These are phyloP conservation scores for Drosophila pectinifera DNA, from an alignment of 1,140 invertebrate species.

Conservation along the genomic window DNA sequence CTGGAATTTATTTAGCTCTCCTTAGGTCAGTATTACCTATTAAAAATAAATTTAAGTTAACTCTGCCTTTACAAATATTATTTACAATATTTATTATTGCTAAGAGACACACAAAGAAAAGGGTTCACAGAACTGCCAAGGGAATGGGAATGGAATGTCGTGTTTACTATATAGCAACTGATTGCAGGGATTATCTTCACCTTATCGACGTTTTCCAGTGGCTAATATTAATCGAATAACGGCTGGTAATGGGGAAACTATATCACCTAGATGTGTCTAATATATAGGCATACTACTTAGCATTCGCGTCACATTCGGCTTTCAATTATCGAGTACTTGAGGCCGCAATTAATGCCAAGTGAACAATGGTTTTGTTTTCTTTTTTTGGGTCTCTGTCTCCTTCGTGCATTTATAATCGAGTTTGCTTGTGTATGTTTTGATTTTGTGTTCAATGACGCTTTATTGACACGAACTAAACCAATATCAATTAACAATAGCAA, in stretches of 20 bases:
- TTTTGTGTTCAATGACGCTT: constrained; percentile 61
- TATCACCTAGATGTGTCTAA: background rate
- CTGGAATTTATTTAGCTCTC: background rate
- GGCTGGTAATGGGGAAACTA: constrained; percentile 4
- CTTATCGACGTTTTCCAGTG: constrained; percentile 19
- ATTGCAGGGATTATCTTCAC: too few relatives aligned
- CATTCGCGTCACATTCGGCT: constrained; percentile 46
- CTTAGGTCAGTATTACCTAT: background rate
- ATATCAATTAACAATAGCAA: constrained; percentile 74
- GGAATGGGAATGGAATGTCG: background rate
- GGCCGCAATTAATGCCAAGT: constrained; percentile 61
- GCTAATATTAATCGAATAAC: constrained; percentile 17
- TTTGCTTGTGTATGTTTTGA: constrained; percentile 50
- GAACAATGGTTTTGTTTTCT: constrained; percentile 21
- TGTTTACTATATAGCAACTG: background rate
- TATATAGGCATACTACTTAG: constrained; percentile 12
- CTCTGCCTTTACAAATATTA: background rate
- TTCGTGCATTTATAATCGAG: constrained; percentile 6
- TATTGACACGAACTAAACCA: constrained; percentile 59
- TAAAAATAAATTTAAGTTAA: background rate
- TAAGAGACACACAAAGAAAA: too few relatives aligned
- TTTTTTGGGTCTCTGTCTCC: constrained; percentile 42
- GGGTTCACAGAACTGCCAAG: constrained; percentile 8
- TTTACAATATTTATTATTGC: background rate
- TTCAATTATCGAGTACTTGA: constrained; percentile 55